Base-by-base conservation (phyloP, 2,888 invertebrate species). In the Azorinus chamasolen region DNA sequence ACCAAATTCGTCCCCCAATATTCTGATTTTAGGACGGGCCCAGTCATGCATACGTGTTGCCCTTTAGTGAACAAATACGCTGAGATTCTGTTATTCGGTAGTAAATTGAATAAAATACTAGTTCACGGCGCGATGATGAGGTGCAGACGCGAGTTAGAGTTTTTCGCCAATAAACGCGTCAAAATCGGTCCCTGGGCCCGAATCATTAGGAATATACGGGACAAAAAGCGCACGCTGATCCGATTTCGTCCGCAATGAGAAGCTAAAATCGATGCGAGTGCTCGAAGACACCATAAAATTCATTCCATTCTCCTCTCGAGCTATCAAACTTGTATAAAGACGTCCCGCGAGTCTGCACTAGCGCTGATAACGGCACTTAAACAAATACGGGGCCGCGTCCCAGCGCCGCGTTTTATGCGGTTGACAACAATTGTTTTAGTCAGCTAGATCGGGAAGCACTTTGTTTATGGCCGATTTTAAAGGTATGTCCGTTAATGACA, bases 51-150 rank as follows among this genome's bases (percentile, higher is more conserved):
- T 32, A 32, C 32, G 32, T 10, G 32, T 10, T 32, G 59, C 59
- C 59, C 59, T 46, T 27, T 59, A 46, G 59, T 46, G 59, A 46
- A 59, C 45, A 59, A 54, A 76, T 61, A 64, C 57, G 63, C 71
- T 64, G 37, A 81, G 74, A 81, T 74, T 81, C 66, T 65, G 73
- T 75, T 78, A 73, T 75, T 71, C 75, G 54, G 62, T 64, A 63
- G 72, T 71, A 78, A 78, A 82, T 82, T 78, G 66, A 82, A 82
- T 75, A 75, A 75, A 73, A 72, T 69, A 82, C 76, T 55, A 76
- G 76, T 82, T 79, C 73, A 59, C 66, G 72, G 66, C 62, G 62
- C 55, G 12, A 22, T 79, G 76, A 73, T 63, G 73, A 62, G 80
- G 80, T 71, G 71, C 80, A 80, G 80, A 77, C 76, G 54, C 65